A percentile compares a stretch with the other conserved stretches of the same genome.
These are phyloP conservation scores for Germaria angustata DNA, from an alignment of 2,888 invertebrate species.

Conservation along the genomic window DNA sequence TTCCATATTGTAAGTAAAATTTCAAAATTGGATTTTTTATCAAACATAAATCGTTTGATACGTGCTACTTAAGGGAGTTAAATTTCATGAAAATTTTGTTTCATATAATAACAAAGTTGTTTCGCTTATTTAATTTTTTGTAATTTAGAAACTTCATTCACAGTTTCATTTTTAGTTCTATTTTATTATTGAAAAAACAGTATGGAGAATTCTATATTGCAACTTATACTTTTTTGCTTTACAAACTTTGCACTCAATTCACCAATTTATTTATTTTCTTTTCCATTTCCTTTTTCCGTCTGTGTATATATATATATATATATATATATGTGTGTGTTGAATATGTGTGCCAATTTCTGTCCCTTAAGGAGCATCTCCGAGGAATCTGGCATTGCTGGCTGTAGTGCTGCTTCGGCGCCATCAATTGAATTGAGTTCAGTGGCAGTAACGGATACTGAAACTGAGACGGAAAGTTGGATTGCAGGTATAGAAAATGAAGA, in stretches of 20 bases:
- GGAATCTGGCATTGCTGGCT: conserved; percentile 69
- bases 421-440: conserved; percentile 72
- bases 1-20: conserved; percentile 78
- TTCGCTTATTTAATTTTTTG: conserved; percentile 1
- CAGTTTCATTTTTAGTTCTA: neutral
- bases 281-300: conserved; percentile 11
- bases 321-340: neutral
- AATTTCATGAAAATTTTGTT: neutral
- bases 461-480: conserved; percentile 68
- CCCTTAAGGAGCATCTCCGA: conserved; percentile 75
- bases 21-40: neutral
- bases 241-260: conserved; percentile 40
- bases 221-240: conserved; percentile 26
- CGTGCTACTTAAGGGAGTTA: neutral
- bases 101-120: neutral
- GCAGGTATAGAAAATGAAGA: conserved; percentile 68
- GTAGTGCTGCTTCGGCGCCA: conserved; percentile 68
- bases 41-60: neutral
- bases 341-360: neutral
- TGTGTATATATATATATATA: neutral
- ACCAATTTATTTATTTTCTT: conserved; percentile 19
- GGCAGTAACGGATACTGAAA: conserved; percentile 61
- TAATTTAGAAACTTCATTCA: conserved; percentile 26
- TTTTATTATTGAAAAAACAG: conserved; percentile 33
- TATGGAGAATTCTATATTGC: conserved; percentile 21